phyloP scores from a whole-genome alignment of 1,140 invertebrate species.

The Holcopasites calliopsidis region DNA sequence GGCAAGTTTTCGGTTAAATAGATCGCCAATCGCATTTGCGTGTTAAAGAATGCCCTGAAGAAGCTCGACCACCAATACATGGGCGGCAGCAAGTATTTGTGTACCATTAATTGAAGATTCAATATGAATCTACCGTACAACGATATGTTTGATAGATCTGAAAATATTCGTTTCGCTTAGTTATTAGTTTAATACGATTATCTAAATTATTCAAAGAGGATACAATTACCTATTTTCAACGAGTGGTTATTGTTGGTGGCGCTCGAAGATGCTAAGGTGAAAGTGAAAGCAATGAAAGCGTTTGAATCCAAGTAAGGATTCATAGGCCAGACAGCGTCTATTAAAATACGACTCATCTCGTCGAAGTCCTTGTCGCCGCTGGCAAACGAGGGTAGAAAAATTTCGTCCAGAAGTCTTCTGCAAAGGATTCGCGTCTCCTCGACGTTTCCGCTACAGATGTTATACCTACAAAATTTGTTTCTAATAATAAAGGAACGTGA shows the following conservation, averaged over 20 bases:
- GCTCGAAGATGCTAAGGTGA: slow-evolving; percentile 64
- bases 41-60: slow-evolving; percentile 76
- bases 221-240: slow-evolving; percentile 68
- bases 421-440: slow-evolving; percentile 73
- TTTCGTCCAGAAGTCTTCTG: slow-evolving; percentile 71
- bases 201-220: background rate
- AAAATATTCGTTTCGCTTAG: slow-evolving; percentile 41
- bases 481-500: background rate
- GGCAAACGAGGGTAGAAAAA: slow-evolving; percentile 71
- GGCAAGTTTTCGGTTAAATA: slow-evolving; percentile 73
- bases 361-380: slow-evolving; percentile 61
- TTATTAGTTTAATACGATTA: too few relatives aligned
- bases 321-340: slow-evolving; percentile 76
- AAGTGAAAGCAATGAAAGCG: slow-evolving; percentile 75
- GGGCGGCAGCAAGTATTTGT: slow-evolving; percentile 71
- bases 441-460: slow-evolving; percentile 76
- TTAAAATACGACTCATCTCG: slow-evolving; percentile 70
- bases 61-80: slow-evolving; percentile 72
- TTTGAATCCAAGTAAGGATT: slow-evolving; percentile 74
- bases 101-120: slow-evolving; percentile 75
- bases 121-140: slow-evolving; percentile 74
- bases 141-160: slow-evolving; percentile 67
- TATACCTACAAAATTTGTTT: slow-evolving; percentile 73
- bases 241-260: slow-evolving; percentile 74
- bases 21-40: slow-evolving; percentile 73